These are phyloP conservation scores for Ylistrum balloti DNA, from an alignment of 1,140 invertebrate genomes.

Conservation along the genomic window DNA sequence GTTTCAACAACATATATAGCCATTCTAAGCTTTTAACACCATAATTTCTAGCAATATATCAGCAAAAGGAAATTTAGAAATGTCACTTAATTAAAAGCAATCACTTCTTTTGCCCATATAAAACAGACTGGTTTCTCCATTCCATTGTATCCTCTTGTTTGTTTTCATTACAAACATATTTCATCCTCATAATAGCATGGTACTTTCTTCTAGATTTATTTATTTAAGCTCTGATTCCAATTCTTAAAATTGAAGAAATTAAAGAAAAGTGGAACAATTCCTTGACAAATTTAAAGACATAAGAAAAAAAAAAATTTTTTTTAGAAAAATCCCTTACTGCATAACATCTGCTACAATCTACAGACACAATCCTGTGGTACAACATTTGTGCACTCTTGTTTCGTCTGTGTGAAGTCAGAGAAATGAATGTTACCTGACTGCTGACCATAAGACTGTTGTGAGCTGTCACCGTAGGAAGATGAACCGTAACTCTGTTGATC, in stretches of 20 bases:
- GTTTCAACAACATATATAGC: no score
- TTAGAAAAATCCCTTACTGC: background rate
- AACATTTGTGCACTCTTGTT: background rate
- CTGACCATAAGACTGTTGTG: conserved; percentile 3
- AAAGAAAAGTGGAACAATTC: background rate
- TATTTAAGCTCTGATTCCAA: background rate
- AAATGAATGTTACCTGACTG: background rate
- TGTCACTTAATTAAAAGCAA: no score
- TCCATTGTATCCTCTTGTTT: no score
- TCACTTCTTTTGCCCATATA: no score
- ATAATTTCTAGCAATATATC: no score
- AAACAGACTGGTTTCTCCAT: no score
- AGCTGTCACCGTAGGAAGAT: conserved; percentile 24
- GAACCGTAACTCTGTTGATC: conserved; percentile 32
- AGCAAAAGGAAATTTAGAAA: no score
- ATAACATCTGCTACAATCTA: background rate
- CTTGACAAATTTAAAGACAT: background rate
- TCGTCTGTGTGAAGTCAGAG: background rate
- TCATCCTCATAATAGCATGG: background rate
- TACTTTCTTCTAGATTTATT: background rate
- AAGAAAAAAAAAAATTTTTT: no score
- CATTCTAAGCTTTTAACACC: no score
- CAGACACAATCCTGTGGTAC: background rate
- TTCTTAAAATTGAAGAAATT: no score
- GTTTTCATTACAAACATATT: background rate